phyloP scores from a whole-genome alignment of 2,113 vertebrate species.

The Irena cyanogastra region DNA sequence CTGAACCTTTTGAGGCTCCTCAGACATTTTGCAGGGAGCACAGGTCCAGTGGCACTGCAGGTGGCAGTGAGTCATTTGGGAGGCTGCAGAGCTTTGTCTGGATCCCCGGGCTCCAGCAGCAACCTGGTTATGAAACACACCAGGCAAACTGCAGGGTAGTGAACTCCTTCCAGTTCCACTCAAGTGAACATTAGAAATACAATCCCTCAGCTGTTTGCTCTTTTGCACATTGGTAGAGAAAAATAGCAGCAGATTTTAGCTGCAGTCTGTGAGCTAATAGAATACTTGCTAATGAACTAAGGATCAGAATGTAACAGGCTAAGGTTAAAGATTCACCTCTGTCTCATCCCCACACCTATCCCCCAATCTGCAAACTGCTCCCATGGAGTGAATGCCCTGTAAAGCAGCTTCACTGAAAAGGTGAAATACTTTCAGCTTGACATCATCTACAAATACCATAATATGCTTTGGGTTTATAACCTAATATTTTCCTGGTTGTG shows the following conservation, averaged over 20 bases:
- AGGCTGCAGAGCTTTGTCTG: constrained; percentile 15
- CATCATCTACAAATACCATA: constrained; percentile 75
- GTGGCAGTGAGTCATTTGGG: not conserved
- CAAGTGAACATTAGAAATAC: constrained; percentile 22
- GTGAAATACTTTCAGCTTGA: constrained; percentile 73
- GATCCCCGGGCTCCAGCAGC: not conserved
- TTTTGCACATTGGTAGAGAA: not conserved
- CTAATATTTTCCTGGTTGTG: constrained; percentile 69
- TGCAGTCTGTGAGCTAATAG: not conserved
- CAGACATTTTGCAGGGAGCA: not conserved
- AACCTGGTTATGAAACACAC: constrained; percentile 6
- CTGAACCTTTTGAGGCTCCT: not conserved
- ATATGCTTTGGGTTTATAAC: constrained; percentile 76
- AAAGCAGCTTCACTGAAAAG: constrained; percentile 72
- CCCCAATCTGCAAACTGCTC: not conserved
- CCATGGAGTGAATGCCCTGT: constrained; percentile 36
- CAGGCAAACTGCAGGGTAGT: not conserved
- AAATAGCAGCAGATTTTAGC: not conserved
- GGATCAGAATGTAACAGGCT: not conserved
- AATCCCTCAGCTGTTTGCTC: constrained; percentile 20
- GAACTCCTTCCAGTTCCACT: constrained; percentile 43
- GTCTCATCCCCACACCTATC: not conserved
- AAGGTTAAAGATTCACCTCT: constrained; percentile 15
- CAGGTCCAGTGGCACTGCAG: not conserved
- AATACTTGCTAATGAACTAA: not conserved